A percentile compares a stretch with the other conserved stretches of the same genome.
Evolutionary conservation across 1,140 invertebrate species (phyloP).

Genomic region (Eubasilissa regina): DNA sequence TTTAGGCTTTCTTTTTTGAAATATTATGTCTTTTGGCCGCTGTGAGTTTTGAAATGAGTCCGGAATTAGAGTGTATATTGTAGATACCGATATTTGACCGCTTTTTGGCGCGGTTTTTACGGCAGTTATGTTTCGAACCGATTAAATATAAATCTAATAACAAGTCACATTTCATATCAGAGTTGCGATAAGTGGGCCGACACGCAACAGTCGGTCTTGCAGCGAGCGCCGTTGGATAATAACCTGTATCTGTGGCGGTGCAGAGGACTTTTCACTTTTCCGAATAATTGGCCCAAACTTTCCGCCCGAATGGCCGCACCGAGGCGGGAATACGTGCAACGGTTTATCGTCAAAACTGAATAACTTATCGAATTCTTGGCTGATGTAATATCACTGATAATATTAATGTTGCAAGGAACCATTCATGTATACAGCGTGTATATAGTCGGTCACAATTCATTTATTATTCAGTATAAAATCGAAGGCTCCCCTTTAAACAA

Average conservation of each 20-base stretch:
- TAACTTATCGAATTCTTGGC: slow-evolving; percentile 57
- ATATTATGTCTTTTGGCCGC: too few species aligned
- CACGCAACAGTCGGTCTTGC: slow-evolving; percentile 11
- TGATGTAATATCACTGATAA: slow-evolving; percentile 55
- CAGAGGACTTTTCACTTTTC: slow-evolving; percentile 46
- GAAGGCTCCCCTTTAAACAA: slow-evolving; percentile 2
- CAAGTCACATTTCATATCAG: slow-evolving; percentile 19
- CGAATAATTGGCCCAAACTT: slow-evolving; percentile 55
- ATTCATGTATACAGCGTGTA: slow-evolving; percentile 56
- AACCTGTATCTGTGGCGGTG: slow-evolving; percentile 23
- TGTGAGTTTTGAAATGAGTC: too few species aligned
- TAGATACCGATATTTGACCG: too few species aligned
- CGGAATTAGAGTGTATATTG: too few species aligned
- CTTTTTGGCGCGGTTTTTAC: too few species aligned
- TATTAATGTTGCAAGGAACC: slow-evolving; percentile 58
- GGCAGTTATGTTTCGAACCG: too few species aligned
- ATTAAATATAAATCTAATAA: not conserved
- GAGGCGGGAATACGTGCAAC: slow-evolving; percentile 48
- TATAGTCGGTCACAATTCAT: slow-evolving; percentile 50
- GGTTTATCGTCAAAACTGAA: slow-evolving; percentile 52
- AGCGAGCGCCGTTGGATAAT: slow-evolving; percentile 1
- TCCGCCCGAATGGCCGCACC: slow-evolving; percentile 47
- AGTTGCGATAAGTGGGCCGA: not conserved
- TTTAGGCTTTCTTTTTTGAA: too few species aligned
- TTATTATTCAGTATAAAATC: slow-evolving; percentile 55